These are phyloP conservation scores for Camelus dromedarius DNA, from an alignment of 2,113 vertebrate genomes.

Conservation along the genomic window DNA sequence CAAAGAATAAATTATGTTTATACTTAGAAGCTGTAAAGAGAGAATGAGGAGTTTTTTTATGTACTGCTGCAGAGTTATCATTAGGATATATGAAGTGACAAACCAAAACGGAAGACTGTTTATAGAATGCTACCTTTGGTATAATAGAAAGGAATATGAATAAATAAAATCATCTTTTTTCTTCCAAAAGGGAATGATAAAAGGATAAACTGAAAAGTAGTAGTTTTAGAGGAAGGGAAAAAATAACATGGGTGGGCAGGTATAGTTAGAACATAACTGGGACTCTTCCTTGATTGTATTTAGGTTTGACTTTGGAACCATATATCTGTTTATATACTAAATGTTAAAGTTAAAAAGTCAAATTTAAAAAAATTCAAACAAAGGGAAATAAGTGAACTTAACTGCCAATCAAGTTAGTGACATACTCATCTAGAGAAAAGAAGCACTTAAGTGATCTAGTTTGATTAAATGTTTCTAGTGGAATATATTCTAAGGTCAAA, in stretches of 20 bases:
- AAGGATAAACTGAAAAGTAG: background rate
- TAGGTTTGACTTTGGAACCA: background rate
- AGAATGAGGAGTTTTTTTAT: background rate
- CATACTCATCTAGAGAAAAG: background rate
- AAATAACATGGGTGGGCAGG: background rate
- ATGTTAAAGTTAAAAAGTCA: background rate
- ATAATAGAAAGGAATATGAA: background rate
- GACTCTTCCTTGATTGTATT: background rate
- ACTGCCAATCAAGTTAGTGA: background rate
- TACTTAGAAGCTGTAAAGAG: background rate
- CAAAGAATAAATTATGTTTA: fast-evolving
- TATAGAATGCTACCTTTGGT: background rate
- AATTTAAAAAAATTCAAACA: background rate
- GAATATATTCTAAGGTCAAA: background rate
- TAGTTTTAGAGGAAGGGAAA: background rate
- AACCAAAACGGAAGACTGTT: background rate
- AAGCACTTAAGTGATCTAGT: background rate
- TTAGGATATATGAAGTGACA: background rate
- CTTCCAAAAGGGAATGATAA: background rate
- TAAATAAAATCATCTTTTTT: background rate
- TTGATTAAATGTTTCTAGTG: background rate
- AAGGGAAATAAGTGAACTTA: background rate
- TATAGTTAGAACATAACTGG: background rate
- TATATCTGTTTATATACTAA: background rate
- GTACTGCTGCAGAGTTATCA: background rate